Evolutionary conservation across 2,797 vertebrate species (phyloP).

Genomic region (Hoplostethus mediterraneus): DNA sequence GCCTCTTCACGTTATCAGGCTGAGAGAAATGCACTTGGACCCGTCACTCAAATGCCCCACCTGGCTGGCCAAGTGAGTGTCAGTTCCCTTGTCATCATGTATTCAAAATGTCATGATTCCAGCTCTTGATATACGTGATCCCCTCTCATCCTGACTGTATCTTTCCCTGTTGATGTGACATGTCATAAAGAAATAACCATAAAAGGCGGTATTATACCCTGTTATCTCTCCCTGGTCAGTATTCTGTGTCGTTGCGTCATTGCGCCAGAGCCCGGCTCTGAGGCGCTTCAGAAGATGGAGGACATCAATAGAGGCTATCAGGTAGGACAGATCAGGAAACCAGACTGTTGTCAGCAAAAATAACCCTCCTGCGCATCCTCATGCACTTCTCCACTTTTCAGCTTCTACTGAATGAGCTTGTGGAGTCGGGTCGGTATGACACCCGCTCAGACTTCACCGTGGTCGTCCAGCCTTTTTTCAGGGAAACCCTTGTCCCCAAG

Average conservation of each 20-base stretch:
- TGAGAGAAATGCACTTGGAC: conserved; percentile 85
- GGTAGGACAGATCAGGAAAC: conserved; percentile 72
- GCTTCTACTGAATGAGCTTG: conserved; percentile 79
- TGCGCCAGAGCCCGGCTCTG: conserved; percentile 78
- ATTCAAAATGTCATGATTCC: background rate
- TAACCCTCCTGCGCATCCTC: background rate
- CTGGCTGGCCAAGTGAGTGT: conserved; percentile 80
- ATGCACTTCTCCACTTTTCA: conserved; percentile 60
- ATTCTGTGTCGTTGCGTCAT: conserved; percentile 88
- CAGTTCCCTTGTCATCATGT: background rate
- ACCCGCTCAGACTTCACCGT: conserved; percentile 90
- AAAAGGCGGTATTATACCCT: conserved; percentile 2
- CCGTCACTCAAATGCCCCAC: conserved; percentile 83
- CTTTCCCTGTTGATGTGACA: background rate
- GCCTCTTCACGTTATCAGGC: conserved; percentile 77
- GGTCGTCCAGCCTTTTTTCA: conserved; percentile 91
- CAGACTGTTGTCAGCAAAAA: background rate
- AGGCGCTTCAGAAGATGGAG: conserved; percentile 79
- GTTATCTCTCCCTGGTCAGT: conserved; percentile 70
- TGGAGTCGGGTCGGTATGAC: conserved; percentile 89
- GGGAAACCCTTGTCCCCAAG: conserved; percentile 70
- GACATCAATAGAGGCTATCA: conserved; percentile 84
- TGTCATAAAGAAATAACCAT: conserved; percentile 18
- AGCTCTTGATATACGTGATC: background rate
- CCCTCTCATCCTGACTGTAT: background rate